A percentile compares a stretch with the other conserved stretches of the same genome.
These are phyloP conservation scores for Drosophila cracens DNA, from an alignment of 2,888 invertebrate genomes.

Conservation along the genomic window DNA sequence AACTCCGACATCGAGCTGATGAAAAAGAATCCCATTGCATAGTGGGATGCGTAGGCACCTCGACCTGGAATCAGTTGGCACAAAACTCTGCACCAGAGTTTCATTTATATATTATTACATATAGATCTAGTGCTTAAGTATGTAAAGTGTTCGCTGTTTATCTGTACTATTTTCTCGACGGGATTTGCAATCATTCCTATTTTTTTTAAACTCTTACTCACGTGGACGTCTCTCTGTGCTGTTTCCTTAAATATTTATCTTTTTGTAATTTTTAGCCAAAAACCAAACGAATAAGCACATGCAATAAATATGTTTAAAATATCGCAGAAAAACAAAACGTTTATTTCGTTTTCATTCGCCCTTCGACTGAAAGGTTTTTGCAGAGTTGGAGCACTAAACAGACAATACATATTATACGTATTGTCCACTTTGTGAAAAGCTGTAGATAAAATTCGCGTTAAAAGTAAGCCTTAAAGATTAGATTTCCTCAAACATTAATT, in stretches of 20 bases:
- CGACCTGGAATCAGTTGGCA: conserved; percentile 53
- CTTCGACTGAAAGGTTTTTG: neutral
- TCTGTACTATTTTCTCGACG: conserved; percentile 40
- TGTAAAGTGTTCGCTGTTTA: conserved; percentile 44
- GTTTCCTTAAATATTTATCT: conserved; percentile 47
- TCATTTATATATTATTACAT: conserved; percentile 35
- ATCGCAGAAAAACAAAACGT: neutral
- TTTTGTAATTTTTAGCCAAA: conserved; percentile 40
- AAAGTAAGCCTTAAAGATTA: neutral
- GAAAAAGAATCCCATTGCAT: conserved; percentile 96
- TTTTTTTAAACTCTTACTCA: conserved; percentile 28
- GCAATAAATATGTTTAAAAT: conserved; percentile 61
- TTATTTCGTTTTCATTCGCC: neutral
- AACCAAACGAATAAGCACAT: conserved; percentile 38
- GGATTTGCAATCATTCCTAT: conserved; percentile 72
- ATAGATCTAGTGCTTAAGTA: conserved; percentile 38
- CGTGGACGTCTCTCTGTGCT: conserved; percentile 36
- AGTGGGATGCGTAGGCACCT: conserved; percentile 57
- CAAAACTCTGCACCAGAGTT: conserved; percentile 60
- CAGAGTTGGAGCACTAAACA: too few species aligned
- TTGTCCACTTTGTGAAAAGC: too few species aligned
- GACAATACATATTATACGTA: too few species aligned
- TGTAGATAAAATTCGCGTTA: too few species aligned
- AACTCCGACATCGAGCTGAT: conserved; percentile 95
- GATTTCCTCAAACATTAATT: neutral